Evolutionary conservation across 2,113 vertebrate genomes (phyloP).

Genomic region (Tetrao urogallus): DNA sequence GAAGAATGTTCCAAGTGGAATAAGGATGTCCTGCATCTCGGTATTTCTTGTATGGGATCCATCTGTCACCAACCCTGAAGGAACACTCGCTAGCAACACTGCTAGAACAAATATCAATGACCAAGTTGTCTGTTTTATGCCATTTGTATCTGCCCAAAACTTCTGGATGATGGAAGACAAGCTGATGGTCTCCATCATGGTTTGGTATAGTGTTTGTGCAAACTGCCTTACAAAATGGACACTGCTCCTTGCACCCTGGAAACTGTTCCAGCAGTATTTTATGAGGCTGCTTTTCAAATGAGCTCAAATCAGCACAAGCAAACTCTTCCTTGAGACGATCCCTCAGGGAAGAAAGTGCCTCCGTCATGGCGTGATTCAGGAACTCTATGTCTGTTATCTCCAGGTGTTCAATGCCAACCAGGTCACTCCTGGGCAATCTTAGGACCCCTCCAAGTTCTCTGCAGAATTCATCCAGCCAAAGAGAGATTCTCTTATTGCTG

Average conservation of each 20-base stretch:
- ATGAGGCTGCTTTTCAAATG: not conserved
- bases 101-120: conserved; percentile 53
- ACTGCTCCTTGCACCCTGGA: conserved; percentile 69
- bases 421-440: conserved; percentile 37
- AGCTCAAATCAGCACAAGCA: not conserved
- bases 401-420: conserved; percentile 61
- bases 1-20: conserved; percentile 69
- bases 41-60: conserved; percentile 50
- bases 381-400: conserved; percentile 66
- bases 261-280: conserved; percentile 63
- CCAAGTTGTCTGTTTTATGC: rapidly evolving
- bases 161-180: conserved; percentile 32
- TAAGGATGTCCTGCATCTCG: conserved; percentile 24
- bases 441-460: conserved; percentile 16
- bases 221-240: conserved; percentile 70
- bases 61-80: rapidly evolving
- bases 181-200: conserved; percentile 60
- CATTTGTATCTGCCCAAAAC: not conserved
- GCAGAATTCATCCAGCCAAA: conserved; percentile 72
- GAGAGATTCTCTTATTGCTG: conserved; percentile 28
- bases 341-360: not conserved
- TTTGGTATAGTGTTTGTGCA: conserved; percentile 70
- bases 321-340: not conserved
- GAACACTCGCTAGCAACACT: rapidly evolving
- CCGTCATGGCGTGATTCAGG: conserved; percentile 39